Percentiles rank a stretch among this genome's conserved stretches.
These are phyloP conservation scores for Sebastes itinus DNA, from an alignment of 2,797 vertebrate genomes.

Conservation along the genomic window DNA sequence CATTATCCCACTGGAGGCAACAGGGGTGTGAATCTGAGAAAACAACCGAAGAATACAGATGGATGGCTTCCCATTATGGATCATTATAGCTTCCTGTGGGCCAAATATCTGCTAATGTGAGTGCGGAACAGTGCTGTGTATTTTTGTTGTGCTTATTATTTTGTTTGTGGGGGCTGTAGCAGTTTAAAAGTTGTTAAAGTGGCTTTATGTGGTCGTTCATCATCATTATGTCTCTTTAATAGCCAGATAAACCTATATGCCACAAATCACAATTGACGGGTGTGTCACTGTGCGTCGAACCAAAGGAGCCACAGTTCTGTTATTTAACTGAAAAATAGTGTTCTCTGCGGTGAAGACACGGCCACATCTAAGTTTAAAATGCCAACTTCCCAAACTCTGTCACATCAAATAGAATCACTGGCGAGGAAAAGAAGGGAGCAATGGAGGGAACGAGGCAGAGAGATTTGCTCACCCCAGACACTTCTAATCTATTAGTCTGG, in stretches of 20 bases:
- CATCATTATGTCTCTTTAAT: conserved; percentile 15
- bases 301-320: not conserved
- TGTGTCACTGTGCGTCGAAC: not conserved
- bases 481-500: conserved; percentile 44
- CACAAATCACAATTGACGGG: not conserved
- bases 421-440: conserved; percentile 15
- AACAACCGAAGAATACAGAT: conserved; percentile 43
- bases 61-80: conserved; percentile 50
- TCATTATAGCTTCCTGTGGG: conserved; percentile 35
- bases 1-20: conserved; percentile 35
- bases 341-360: not conserved
- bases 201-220: conserved; percentile 19
- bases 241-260: not conserved
- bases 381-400: conserved; percentile 26
- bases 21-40: conserved; percentile 39
- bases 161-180: not conserved
- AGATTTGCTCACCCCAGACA: conserved; percentile 25
- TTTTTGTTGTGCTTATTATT: conserved; percentile 16
- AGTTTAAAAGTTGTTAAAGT: conserved; percentile 21
- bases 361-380: conserved; percentile 24
- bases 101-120: conserved; percentile 40
- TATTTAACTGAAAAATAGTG: not conserved
- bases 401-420: conserved; percentile 31
- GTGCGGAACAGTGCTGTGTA: not conserved
- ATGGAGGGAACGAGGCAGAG: conserved; percentile 10